These are phyloP conservation scores for Lagria hirta DNA, from an alignment of 2,888 invertebrate species.

Conservation along the genomic window DNA sequence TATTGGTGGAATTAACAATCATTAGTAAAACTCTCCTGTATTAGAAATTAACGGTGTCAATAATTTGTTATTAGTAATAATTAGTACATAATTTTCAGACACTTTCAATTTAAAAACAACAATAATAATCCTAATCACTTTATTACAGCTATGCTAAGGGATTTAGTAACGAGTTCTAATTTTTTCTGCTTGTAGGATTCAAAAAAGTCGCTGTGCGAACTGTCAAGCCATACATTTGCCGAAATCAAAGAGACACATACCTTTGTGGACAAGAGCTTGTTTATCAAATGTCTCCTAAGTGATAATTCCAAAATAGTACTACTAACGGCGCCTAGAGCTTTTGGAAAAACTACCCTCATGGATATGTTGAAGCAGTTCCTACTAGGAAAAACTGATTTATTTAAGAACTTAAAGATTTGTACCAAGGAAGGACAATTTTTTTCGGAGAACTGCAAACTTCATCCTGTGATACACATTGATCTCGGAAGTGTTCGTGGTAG, in stretches of 20 bases:
- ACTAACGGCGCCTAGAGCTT: constrained; percentile 26
- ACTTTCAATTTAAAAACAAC: constrained; percentile 14
- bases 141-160: constrained; percentile 12
- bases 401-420: constrained; percentile 26
- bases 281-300: constrained; percentile 12
- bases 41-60: constrained; percentile 11
- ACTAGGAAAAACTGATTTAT: constrained; percentile 25
- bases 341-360: constrained; percentile 28
- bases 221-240: constrained; percentile 11
- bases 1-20: constrained; percentile 15
- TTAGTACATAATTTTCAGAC: constrained; percentile 16
- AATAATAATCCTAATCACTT: constrained; percentile 17
- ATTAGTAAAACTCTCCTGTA: constrained; percentile 13
- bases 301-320: constrained; percentile 19
- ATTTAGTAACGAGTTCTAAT: constrained; percentile 15
- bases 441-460: constrained; percentile 27
- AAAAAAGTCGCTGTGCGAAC: constrained; percentile 17
- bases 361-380: constrained; percentile 27
- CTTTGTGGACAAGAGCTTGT: constrained; percentile 14
- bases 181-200: constrained; percentile 14
- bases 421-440: constrained; percentile 25
- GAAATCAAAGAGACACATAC: constrained; percentile 15
- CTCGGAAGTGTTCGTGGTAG: constrained; percentile 24
- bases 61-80: constrained; percentile 16
- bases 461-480: constrained; percentile 29